Percentiles rank a stretch among this genome's conserved stretches.
Evolutionary conservation across 2,113 vertebrate species (phyloP).

Genomic region (Hucho hucho): DNA sequence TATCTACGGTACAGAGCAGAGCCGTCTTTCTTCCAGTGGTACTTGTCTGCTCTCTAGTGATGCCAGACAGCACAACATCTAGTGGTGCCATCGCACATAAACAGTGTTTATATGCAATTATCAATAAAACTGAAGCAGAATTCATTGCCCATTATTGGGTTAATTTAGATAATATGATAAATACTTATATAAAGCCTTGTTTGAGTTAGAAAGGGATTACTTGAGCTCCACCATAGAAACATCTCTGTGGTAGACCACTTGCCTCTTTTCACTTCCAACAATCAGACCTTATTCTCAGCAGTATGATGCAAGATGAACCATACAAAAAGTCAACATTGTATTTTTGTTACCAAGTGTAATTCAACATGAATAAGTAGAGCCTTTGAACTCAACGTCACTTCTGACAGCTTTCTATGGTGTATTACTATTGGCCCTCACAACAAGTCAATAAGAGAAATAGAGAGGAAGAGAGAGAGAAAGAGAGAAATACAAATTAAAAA

Average conservation of each 20-base stretch:
- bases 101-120: no score
- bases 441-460: not conserved
- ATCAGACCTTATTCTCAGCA: conserved; percentile 4
- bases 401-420: conserved; percentile 65
- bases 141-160: not conserved
- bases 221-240: not conserved
- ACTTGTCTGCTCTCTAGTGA: not conserved
- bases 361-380: conserved; percentile 32
- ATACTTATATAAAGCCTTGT: not conserved
- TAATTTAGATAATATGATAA: not conserved
- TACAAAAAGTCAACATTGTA: not conserved
- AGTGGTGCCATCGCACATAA: no score
- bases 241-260: not conserved
- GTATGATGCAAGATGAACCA: conserved; percentile 22
- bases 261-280: not conserved
- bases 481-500: not conserved
- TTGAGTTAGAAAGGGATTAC: not conserved
- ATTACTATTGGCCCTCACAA: conserved; percentile 46
- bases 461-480: conserved; percentile 12
- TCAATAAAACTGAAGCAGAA: not conserved
- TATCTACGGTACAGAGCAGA: no score
- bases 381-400: conserved; percentile 48
- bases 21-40: not conserved
- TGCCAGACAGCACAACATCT: not conserved
- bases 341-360: not conserved